These are phyloP conservation scores for Sus scrofa DNA, from an alignment of 2,113 vertebrate genomes.

Conservation along the genomic window T2T-Sscrofa CM000819.6:39815501-39816000, in stretches of 20 bases:
- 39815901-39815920: conserved; percentile 36
- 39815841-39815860: conserved; percentile 18
- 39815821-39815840: not conserved
- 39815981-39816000: not conserved
- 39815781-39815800: conserved; percentile 9
- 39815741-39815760: not conserved
- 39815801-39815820: conserved; percentile 20
- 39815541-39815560: not conserved
- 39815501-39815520: not conserved
- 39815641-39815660: not conserved
- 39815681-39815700: conserved; percentile 8
- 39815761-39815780: not conserved
- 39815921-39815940: not conserved
- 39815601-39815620: not conserved
- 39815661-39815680: not conserved
- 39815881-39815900: not conserved
- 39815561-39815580: not conserved
- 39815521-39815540: not conserved
- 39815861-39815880: not conserved
- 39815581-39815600: conserved; percentile 24
- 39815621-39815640: not conserved
- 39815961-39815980: conserved; percentile 47
- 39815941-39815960: conserved; percentile 23
- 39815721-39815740: conserved; percentile 14
- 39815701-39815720: not conserved